Base-by-base conservation (phyloP, 2,113 vertebrate genomes). In the Eptatretus burgeri region DNA sequence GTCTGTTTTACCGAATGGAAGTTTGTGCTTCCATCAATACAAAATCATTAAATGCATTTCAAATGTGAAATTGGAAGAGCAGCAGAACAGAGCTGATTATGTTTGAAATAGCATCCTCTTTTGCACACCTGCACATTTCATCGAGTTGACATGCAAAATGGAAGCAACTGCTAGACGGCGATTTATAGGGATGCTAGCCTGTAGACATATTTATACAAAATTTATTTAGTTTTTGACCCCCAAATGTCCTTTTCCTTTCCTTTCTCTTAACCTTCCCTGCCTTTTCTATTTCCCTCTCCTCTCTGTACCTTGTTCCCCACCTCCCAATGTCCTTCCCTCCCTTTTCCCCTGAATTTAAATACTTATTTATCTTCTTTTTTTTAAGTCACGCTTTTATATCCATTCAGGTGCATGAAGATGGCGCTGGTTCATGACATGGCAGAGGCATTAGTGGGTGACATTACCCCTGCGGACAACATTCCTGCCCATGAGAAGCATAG, bases 401-500 rank as follows among this genome's bases (percentile, higher is more conserved):
- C 13, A 19, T 64, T 63, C 70, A 98, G 93, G 69, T 95, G 88
- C 67, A 73, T 96, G 65, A 85, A 83, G 65, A 70, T 98, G 69
- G 82, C 89, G 67, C 74, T 98, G 67, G 83, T 93, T 69, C 93
- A 98, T 4, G 93, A 98, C 72, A 82, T 98, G 82, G 89, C 93
- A 68, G 93, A 98, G 67, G 85, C 84, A 73, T 93, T 96, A 69
- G 93, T 93, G 70, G 93, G 93, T 73, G 93, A 98, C 70, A 93
- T 98, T 65, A 78, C 93, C 62, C 93, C 93, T n/a, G 74, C 79
- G 63, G 93, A 98, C 74, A 96, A 93, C 63, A 17, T 98, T 68
- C 82, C 83, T 67, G 95, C 93, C 75, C 78, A 78, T 66, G 93
- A 95, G 71, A 98, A 98, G 66, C 85, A 87, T 74, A 77, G 76